Conservation (phyloP, 1,140 invertebrate species). For the Oryctes rhinoceros region DNA sequence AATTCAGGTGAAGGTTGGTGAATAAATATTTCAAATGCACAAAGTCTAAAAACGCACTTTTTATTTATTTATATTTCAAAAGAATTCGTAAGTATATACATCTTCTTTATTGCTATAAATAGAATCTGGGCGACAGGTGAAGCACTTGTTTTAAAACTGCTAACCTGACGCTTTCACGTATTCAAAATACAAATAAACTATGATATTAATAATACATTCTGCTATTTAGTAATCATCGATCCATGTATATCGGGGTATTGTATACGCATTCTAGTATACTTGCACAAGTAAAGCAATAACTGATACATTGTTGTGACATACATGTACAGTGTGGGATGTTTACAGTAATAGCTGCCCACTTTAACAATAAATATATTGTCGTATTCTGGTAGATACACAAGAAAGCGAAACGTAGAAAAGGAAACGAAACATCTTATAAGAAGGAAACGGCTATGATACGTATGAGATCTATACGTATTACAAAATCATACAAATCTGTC, state of each 20-base stretch:
- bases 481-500: neutral
- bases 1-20: too few relatives aligned
- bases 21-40: neutral
- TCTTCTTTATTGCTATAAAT: neutral
- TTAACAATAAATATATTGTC: conserved; percentile 2
- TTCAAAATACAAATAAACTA: conserved; percentile 23
- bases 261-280: neutral
- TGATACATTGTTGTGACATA: conserved; percentile 28
- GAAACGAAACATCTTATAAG: neutral
- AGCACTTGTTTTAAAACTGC: conserved; percentile 14
- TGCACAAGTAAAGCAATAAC: conserved; percentile 14
- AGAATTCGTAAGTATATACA: conserved; percentile 29
- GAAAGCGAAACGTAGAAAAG: neutral
- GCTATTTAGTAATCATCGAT: conserved; percentile 25
- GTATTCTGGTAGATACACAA: conserved; percentile 1
- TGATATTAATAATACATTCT: conserved; percentile 24
- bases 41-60: neutral
- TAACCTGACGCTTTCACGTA: neutral
- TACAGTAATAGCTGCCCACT: conserved; percentile 9
- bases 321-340: conserved; percentile 1
- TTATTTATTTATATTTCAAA: conserved; percentile 23
- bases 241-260: neutral
- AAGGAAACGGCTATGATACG: neutral
- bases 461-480: too few relatives aligned
- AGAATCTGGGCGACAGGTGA: neutral